phyloP scores from a whole-genome alignment of 1,140 invertebrate genomes.

The Temnothorax nylanderi region DNA sequence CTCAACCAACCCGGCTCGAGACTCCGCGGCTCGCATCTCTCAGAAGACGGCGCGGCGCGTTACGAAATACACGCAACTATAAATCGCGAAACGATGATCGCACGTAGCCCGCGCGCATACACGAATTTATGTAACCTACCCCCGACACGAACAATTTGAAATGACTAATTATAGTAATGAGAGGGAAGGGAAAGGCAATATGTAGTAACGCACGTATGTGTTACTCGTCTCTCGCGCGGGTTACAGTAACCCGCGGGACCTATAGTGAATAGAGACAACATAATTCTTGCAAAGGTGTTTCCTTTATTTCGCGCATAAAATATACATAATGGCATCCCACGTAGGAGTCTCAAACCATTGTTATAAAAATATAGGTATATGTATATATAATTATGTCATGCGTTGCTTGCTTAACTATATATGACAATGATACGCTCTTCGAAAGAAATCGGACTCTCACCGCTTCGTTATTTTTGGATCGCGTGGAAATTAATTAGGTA shows the following conservation, averaged over 20 bases:
- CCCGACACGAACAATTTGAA: constrained; percentile 68
- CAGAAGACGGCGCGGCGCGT: constrained; percentile 13
- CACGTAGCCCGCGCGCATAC: constrained; percentile 42
- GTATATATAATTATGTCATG: constrained; percentile 76
- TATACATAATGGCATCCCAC: constrained; percentile 85
- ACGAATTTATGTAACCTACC: constrained; percentile 70
- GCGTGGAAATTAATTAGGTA: constrained; percentile 11
- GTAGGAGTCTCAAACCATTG: constrained; percentile 81
- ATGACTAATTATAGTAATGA: constrained; percentile 77
- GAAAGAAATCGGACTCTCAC: constrained; percentile 58
- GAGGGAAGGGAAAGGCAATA: constrained; percentile 71
- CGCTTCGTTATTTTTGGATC: constrained; percentile 28
- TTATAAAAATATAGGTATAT: constrained; percentile 77
- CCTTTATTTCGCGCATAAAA: constrained; percentile 83
- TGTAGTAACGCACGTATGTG: constrained; percentile 59
- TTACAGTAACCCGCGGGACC: constrained; percentile 49
- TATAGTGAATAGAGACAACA: constrained; percentile 61
- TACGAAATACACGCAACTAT: constrained; percentile 58
- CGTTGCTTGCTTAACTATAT: constrained; percentile 74
- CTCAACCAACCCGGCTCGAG: not conserved
- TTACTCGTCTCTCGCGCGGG: not conserved
- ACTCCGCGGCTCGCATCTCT: not conserved
- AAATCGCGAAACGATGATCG: constrained; percentile 64
- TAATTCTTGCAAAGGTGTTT: constrained; percentile 78
- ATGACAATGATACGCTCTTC: constrained; percentile 54